Base-by-base conservation (phyloP, 2,888 invertebrate genomes). In the Pammene aurita region DNA sequence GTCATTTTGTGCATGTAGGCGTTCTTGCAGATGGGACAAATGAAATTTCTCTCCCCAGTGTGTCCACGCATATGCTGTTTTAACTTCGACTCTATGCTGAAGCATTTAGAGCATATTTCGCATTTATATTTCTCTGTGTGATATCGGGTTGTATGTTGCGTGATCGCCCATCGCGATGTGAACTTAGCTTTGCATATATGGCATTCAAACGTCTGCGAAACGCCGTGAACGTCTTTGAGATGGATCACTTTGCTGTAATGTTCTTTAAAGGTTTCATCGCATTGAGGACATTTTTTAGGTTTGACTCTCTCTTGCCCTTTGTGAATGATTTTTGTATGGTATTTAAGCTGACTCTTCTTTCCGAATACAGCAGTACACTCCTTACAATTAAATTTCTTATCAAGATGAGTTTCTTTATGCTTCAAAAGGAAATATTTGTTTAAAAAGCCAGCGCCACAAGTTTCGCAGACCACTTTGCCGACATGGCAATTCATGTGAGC, bases 81-180 rank as follows among this genome's bases (percentile, higher is more conserved):
- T 7, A 93, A 84, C 75, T 85, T 87, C 2, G 89, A 90, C 42
- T 87, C 84, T 73, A 89, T 87, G 0, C 87, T 80, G 41, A 93
- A 93, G 64, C 88, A 86, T 70, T 91, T 92, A 46, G 82, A 85
- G 66, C 93, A 93, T 2, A 88, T 75, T 62, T 87, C 84, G 44
- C 93, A 93, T 71, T 86, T 88, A 52, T 81, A 91, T 62, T 86
- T 88, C 26, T 92, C 86, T 5, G 91, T 89, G 54, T 92, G 92
- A 7, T 81, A 75, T 65, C 76, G 79, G 0, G 81, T 87, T 0
- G 75, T 73, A 54, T 88, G 88, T 58, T 87, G 84, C 0, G 87
- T 88, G 9, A 86, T 50, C 0, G 80, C 75, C 13, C 87, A 76
- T 38, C 85, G 73, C 0, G 83, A 80, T 0, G 69, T 72, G 35